phyloP scores from a whole-genome alignment of 2,888 invertebrate genomes.

The Ecdyonurus torrentis region DNA sequence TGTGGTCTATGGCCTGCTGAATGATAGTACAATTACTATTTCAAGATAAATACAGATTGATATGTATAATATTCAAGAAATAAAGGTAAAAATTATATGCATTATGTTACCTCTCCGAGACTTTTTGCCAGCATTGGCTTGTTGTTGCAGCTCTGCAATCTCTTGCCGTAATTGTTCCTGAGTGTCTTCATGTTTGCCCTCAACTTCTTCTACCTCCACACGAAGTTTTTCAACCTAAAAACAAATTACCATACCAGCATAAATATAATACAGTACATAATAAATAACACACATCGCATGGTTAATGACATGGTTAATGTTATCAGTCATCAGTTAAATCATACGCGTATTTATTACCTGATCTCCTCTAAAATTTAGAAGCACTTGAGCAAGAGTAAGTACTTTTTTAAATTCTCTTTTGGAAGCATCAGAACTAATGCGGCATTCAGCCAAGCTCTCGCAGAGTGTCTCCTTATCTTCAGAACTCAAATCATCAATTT shows the following conservation, averaged over 20 bases:
- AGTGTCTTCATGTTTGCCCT: not conserved
- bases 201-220: not conserved
- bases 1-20: too few relatives aligned
- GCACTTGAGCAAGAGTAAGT: not conserved
- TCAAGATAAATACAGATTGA: too few relatives aligned
- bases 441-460: not conserved
- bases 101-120: not conserved
- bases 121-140: not conserved
- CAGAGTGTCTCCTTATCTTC: not conserved
- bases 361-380: not conserved
- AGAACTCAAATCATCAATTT: not conserved
- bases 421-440: not conserved
- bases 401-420: not conserved
- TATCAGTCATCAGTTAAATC: not conserved
- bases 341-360: not conserved
- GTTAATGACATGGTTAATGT: not conserved
- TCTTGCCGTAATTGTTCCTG: not conserved
- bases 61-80: too few relatives aligned
- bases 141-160: not conserved
- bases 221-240: not conserved
- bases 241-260: not conserved
- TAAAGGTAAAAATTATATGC: too few relatives aligned
- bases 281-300: not conserved
- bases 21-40: too few relatives aligned
- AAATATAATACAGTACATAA: constrained; percentile 3